Percentiles rank a stretch among this genome's conserved stretches.
phyloP scores from a whole-genome alignment of 2,888 invertebrate species.

The Campoletis raptor region DNA sequence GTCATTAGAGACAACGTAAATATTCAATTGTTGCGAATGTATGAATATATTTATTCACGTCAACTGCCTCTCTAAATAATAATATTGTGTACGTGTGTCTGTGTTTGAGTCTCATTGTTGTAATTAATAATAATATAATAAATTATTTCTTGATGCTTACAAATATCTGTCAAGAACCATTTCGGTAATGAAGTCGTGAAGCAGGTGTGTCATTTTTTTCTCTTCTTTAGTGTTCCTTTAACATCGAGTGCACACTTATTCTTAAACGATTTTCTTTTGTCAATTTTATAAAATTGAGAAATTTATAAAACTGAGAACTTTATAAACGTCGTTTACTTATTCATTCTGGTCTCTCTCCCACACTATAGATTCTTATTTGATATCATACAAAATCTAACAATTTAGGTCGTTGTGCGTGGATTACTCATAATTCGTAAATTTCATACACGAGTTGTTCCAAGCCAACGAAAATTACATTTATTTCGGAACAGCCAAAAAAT shows the following conservation, averaged over 20 bases:
- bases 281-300: conserved; percentile 49
- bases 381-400: conserved; percentile 78
- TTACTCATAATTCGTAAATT: conserved; percentile 70
- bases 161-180: conserved; percentile 46
- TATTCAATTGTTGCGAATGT: conserved; percentile 62
- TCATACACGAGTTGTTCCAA: conserved; percentile 44
- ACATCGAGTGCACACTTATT: conserved; percentile 78
- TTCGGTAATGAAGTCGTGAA: conserved; percentile 48
- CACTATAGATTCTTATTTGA: conserved; percentile 69
- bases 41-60: conserved; percentile 67
- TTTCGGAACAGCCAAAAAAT: not conserved
- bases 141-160: conserved; percentile 51
- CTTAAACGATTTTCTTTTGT: conserved; percentile 63
- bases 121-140: conserved; percentile 50
- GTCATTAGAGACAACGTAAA: conserved; percentile 1
- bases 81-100: conserved; percentile 42
- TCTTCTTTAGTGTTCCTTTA: conserved; percentile 72
- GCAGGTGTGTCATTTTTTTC: conserved; percentile 58
- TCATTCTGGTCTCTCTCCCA: conserved; percentile 64
- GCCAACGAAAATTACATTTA: conserved; percentile 10
- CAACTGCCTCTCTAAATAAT: conserved; percentile 61
- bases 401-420: conserved; percentile 70
- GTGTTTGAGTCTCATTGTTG: conserved; percentile 28
- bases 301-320: not conserved
- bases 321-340: conserved; percentile 60